Evolutionary conservation across 2,888 invertebrate genomes (phyloP), one percentile per base, ranked within the genome.

Genomic region (Glomeris marginata): DNA sequence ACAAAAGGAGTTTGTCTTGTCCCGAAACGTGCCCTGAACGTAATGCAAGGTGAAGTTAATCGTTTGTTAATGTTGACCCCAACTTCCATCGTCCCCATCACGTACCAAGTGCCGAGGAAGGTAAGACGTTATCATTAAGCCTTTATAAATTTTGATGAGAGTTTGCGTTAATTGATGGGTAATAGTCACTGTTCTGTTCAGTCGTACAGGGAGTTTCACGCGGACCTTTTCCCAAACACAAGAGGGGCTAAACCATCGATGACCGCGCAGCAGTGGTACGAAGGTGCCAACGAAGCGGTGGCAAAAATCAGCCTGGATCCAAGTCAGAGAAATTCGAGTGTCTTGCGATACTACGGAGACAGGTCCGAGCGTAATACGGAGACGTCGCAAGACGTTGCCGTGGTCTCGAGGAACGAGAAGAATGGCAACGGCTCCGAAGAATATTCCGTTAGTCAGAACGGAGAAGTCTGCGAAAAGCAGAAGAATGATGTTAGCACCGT

Each of bases 1-100:
- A 90, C 90, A 0, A 91, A 92, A 65, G 94, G 94, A 3, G 88
- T 88, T 2, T 88, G 90, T 60, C 66, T 94, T 54, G 83, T 92
- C 43, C 88, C 92, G 5, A 95, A 95, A 71, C 73, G 90, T 51
- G 87, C 88, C 0, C 70, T 95, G 37, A 81, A 84, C 59, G 88
- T 94, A n/a, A 95, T 95, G 94, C 84, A 87, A 59, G 92, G 91
- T 1, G 95, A 95, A 70, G 94, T 95, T 3, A 90, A 92, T 69
- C 72, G 92, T 56, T 75, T 95, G 43, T 71, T 94, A 49, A 85
- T 94, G 62, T 72, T 95, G 50, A 82, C 88, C 3, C 81, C 87
- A 50, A 77, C 80, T 50, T 78, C 84, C 56, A 85, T 95, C 41
- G 80, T 91, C 62, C 92, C 94, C 16, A 81, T 92, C 56, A 90